A percentile compares a stretch with the other conserved stretches of the same genome.
Conservation (phyloP, 2,888 invertebrate species). For the Metopia argyrocephala region DNA sequence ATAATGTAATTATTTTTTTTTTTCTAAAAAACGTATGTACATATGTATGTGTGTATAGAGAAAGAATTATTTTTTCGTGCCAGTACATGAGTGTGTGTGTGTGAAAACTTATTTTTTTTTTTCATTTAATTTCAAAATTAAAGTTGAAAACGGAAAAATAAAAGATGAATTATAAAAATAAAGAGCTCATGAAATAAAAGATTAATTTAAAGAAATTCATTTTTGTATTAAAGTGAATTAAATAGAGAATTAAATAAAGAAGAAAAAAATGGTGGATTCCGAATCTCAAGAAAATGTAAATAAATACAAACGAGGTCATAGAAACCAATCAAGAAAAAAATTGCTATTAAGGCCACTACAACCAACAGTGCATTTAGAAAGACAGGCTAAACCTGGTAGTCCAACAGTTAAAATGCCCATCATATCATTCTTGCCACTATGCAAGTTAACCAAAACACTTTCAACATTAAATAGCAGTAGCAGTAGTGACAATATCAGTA, state of each 20-base stretch:
- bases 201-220: background rate
- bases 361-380: slow-evolving; percentile 25
- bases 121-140: background rate
- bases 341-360: slow-evolving; percentile 42
- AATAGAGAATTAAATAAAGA: background rate
- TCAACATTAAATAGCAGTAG: slow-evolving; percentile 5
- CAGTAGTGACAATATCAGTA: slow-evolving; percentile 3
- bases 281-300: slow-evolving; percentile 24
- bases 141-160: background rate
- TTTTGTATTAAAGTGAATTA: background rate
- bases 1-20: no score
- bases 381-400: slow-evolving; percentile 4
- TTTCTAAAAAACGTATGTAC: background rate
- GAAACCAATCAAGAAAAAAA: slow-evolving; percentile 52
- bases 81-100: no score
- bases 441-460: slow-evolving; percentile 19
- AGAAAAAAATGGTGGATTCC: slow-evolving; percentile 42
- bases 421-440: slow-evolving; percentile 9
- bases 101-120: background rate
- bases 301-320: slow-evolving; percentile 26
- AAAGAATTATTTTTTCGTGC: background rate
- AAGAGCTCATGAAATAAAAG: background rate
- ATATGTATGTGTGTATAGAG: background rate
- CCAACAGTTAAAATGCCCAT: slow-evolving; percentile 41
- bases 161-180: background rate